A percentile compares a stretch with the other conserved stretches of the same genome.
Conservation (phyloP, 2,797 vertebrate genomes). For the Syngnathus acus region DNA sequence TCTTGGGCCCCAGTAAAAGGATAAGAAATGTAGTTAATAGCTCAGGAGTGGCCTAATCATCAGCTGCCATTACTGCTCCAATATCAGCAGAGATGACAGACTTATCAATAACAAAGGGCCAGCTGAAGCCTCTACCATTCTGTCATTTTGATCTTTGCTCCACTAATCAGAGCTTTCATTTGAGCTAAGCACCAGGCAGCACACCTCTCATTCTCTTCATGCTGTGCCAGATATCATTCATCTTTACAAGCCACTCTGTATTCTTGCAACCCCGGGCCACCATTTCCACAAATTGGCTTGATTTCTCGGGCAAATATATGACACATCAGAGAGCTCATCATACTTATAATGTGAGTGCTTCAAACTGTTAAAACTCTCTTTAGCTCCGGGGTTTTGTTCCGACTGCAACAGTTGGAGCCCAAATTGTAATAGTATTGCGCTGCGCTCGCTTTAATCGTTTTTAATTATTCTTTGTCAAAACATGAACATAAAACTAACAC, state of each 20-base stretch:
- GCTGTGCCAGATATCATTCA: conserved; percentile 71
- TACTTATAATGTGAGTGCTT: conserved; percentile 10
- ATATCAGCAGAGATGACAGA: conserved; percentile 92
- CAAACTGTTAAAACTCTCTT: conserved; percentile 37
- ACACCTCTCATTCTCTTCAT: conserved; percentile 74
- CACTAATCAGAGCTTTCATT: conserved; percentile 81
- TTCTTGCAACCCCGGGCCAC: conserved; percentile 72
- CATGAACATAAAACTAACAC: conserved; percentile 7
- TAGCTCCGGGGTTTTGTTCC: conserved; percentile 5
- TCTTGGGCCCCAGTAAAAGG: conserved; percentile 77
- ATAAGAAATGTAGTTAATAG: conserved; percentile 92
- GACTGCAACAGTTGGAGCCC: conserved; percentile 45
- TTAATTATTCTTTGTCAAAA: conserved; percentile 9
- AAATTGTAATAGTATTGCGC: conserved; percentile 15
- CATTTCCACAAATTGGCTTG: conserved; percentile 77
- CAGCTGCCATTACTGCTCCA: conserved; percentile 86
- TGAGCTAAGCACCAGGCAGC: conserved; percentile 74
- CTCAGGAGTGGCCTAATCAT: conserved; percentile 87
- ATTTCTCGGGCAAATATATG: conserved; percentile 76
- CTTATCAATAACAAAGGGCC: conserved; percentile 88
- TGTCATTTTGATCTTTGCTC: conserved; percentile 87
- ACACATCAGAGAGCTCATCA: conserved; percentile 69
- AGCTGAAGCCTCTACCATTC: conserved; percentile 74
- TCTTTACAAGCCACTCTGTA: conserved; percentile 72
- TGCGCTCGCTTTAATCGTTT: conserved; percentile 21